A percentile compares a stretch with the other conserved stretches of the same genome.
These are phyloP conservation scores for Notodonta ziczac DNA, from an alignment of 2,888 invertebrate species.

Conservation along the genomic window DNA sequence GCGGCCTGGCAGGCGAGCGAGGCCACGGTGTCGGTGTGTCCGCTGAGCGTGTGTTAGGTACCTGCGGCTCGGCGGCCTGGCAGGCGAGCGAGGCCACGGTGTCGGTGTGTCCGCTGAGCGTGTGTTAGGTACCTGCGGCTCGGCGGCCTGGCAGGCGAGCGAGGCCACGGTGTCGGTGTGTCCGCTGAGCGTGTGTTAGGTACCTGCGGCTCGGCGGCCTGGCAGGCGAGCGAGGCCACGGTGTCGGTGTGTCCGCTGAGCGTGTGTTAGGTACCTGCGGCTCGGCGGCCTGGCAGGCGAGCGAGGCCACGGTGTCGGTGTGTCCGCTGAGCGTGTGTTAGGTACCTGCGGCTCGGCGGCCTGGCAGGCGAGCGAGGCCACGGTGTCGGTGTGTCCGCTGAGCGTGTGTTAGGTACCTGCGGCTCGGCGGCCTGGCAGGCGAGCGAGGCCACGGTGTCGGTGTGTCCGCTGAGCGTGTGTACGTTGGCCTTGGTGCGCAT, in stretches of 20 bases:
- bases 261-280: slow-evolving; percentile 92
- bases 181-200: slow-evolving; percentile 65
- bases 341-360: slow-evolving; percentile 94
- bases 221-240: slow-evolving; percentile 96
- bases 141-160: too few species aligned
- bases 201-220: slow-evolving; percentile 96
- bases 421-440: slow-evolving; percentile 97
- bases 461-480: slow-evolving; percentile 97
- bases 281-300: slow-evolving; percentile 96
- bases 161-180: too few species aligned
- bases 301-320: slow-evolving; percentile 98
- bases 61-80: too few species aligned
- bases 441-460: slow-evolving; percentile 98
- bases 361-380: slow-evolving; percentile 97
- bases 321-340: slow-evolving; percentile 94
- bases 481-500: slow-evolving; percentile 99
- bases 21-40: too few species aligned
- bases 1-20: too few species aligned
- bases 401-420: slow-evolving; percentile 90
- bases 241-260: slow-evolving; percentile 98
- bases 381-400: slow-evolving; percentile 98
- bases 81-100: too few species aligned
- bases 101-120: too few species aligned
- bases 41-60: too few species aligned
- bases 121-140: too few species aligned